These are phyloP conservation scores for Prosapia bicincta DNA, from an alignment of 2,888 invertebrate species.

Conservation along the genomic window DNA sequence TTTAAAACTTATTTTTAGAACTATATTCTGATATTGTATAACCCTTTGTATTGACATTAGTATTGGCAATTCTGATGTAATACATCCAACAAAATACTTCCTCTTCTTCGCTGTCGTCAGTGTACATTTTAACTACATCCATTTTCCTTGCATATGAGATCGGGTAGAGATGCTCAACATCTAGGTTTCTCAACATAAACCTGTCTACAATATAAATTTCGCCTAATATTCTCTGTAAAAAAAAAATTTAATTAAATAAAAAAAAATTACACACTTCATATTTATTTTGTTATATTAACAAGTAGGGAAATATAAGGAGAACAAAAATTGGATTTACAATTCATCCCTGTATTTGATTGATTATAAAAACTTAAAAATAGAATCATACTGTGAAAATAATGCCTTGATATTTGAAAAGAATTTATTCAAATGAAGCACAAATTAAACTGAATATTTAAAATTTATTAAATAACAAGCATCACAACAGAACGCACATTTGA, in stretches of 20 bases:
- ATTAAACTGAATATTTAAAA: no score
- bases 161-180: slow-evolving; percentile 82
- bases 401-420: no score
- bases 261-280: no score
- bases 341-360: no score
- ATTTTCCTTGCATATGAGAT: slow-evolving; percentile 68
- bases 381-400: no score
- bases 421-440: no score
- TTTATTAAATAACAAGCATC: no score
- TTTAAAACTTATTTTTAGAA: slow-evolving; percentile 14
- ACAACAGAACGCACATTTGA: no score
- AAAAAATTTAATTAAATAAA: background rate
- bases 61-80: slow-evolving; percentile 40
- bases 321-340: no score
- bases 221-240: slow-evolving; percentile 54
- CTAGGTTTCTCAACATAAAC: slow-evolving; percentile 66
- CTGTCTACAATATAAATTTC: slow-evolving; percentile 84
- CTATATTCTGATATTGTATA: slow-evolving; percentile 11
- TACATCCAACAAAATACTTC: slow-evolving; percentile 67
- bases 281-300: no score
- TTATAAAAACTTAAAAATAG: no score
- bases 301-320: no score
- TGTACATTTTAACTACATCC: slow-evolving; percentile 50
- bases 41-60: background rate
- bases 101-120: slow-evolving; percentile 27